These are phyloP conservation scores for Anastrepha ludens DNA, from an alignment of 1,140 invertebrate genomes.

Conservation along the genomic window DNA sequence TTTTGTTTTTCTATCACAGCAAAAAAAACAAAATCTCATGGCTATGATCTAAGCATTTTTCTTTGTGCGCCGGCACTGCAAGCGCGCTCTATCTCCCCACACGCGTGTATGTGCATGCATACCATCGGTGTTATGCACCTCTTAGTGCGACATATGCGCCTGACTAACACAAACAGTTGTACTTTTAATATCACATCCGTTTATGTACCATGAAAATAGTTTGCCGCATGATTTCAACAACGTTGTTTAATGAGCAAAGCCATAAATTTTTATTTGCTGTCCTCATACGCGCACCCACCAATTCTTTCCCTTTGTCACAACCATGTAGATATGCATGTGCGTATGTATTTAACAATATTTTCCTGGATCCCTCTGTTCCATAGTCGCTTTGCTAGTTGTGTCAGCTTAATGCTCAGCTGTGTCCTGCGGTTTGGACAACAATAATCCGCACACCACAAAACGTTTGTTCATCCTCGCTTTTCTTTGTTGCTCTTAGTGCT, in stretches of 20 bases:
- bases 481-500: neutral
- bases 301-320: neutral
- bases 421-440: slow-evolving; percentile 39
- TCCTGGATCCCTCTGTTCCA: neutral
- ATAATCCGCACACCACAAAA: slow-evolving; percentile 36
- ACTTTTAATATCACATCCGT: neutral
- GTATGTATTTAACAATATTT: slow-evolving; percentile 14
- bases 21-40: neutral
- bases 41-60: slow-evolving; percentile 43
- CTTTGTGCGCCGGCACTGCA: neutral
- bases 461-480: slow-evolving; percentile 37
- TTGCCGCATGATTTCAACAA: slow-evolving; percentile 22
- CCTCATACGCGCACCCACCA: neutral
- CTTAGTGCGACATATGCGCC: slow-evolving; percentile 32
- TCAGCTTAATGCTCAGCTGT: neutral
- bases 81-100: neutral
- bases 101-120: neutral
- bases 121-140: neutral
- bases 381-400: neutral
- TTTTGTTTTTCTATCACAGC: neutral
- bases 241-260: slow-evolving; percentile 47
- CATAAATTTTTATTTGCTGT: slow-evolving; percentile 50
- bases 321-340: neutral
- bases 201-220: slow-evolving; percentile 33
- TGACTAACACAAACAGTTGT: slow-evolving; percentile 7